Conservation (phyloP, 92 coral and sea anemone species). For the Heliopora coerulea region DNA sequence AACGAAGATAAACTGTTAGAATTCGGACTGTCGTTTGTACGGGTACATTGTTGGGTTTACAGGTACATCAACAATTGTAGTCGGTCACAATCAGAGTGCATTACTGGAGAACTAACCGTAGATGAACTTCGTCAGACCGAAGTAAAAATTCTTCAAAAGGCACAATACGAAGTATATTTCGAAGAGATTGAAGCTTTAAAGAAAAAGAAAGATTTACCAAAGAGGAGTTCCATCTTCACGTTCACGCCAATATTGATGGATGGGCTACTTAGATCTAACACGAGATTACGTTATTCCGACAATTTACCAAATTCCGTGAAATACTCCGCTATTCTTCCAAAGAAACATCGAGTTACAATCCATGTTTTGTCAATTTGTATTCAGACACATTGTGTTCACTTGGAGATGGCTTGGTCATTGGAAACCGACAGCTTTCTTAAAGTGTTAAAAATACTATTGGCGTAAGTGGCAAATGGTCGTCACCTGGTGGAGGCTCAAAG, state of each 20-base stretch:
- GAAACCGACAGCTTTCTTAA: no score
- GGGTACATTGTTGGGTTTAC: conserved; percentile 65
- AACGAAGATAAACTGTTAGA: conserved; percentile 49
- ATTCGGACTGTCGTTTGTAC: conserved; percentile 58
- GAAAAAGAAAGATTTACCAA: conserved; percentile 35
- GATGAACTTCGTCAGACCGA: conserved; percentile 56
- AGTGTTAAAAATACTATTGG: no score
- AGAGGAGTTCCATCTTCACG: conserved; percentile 31
- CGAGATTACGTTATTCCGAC: conserved; percentile 46
- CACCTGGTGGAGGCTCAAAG: no score
- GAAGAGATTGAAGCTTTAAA: conserved; percentile 53
- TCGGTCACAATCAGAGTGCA: conserved; percentile 25
- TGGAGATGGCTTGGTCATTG: no score
- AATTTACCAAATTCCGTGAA: conserved; percentile 49
- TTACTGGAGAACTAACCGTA: conserved; percentile 51
- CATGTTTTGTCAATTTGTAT: no score
- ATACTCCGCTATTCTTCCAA: conserved; percentile 50
- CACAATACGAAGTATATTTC: conserved; percentile 46
- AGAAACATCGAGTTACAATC: conserved; percentile 33
- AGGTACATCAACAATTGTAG: conserved; percentile 51
- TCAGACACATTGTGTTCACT: no score
- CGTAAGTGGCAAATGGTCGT: no score
- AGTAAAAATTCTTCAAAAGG: conserved; percentile 41
- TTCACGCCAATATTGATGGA: conserved; percentile 47
- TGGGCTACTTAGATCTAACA: conserved; percentile 52